A percentile compares a stretch with the other conserved stretches of the same genome.
phyloP scores from a whole-genome alignment of 2,797 vertebrate genomes.

The Benthosema pterotum region DNA sequence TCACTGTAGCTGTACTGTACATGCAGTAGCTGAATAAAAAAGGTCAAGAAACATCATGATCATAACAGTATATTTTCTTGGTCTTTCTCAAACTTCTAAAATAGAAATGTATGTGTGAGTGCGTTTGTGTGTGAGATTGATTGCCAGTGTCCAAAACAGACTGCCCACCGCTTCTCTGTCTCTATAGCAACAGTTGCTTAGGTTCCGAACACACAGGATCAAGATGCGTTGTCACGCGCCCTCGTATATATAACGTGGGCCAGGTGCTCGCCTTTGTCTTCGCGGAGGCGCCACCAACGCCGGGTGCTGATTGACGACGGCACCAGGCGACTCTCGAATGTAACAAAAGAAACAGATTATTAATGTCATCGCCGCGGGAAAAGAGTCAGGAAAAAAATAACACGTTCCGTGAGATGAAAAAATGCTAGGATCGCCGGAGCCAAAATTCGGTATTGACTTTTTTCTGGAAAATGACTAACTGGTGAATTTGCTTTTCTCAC shows the following conservation, averaged over 20 bases:
- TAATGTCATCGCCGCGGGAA: too few relatives aligned
- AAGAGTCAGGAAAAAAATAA: too few relatives aligned
- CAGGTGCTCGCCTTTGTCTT: too few relatives aligned
- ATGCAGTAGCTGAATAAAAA: too few relatives aligned
- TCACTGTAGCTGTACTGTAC: too few relatives aligned
- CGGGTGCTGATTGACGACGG: slow-evolving; percentile 28
- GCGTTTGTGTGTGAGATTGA: slow-evolving; percentile 27
- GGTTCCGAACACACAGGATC: slow-evolving; percentile 42
- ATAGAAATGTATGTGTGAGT: too few relatives aligned
- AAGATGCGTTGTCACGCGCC: slow-evolving; percentile 12
- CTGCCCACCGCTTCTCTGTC: slow-evolving; percentile 65
- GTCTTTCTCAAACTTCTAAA: too few relatives aligned
- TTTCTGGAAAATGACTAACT: neutral
- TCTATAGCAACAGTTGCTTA: slow-evolving; percentile 76
- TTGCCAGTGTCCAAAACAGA: slow-evolving; percentile 51
- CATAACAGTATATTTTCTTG: too few relatives aligned
- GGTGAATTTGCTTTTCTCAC: neutral
- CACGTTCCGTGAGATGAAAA: too few relatives aligned
- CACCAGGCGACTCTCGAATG: too few relatives aligned
- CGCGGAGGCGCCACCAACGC: slow-evolving; percentile 31
- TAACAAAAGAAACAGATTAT: neutral
- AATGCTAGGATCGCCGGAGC: neutral
- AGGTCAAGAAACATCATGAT: too few relatives aligned
- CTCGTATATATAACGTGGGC: too few relatives aligned
- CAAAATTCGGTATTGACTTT: neutral